Percentiles rank a stretch among this genome's conserved stretches.
phyloP scores from a whole-genome alignment of 2,113 vertebrate species.

The Dolichotis patagonum region DNA sequence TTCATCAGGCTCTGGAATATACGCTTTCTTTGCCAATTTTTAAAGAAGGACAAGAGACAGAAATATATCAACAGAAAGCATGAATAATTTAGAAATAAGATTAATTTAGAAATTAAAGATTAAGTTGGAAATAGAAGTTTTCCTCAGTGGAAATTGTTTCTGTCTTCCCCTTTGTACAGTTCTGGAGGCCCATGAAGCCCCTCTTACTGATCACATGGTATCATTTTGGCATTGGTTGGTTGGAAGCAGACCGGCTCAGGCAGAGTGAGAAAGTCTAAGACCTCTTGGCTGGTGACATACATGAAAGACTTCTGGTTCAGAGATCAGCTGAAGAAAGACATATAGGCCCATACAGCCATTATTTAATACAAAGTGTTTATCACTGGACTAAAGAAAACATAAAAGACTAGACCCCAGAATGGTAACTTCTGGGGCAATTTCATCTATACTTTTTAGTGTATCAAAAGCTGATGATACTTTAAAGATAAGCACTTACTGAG shows the following conservation, averaged over 20 bases:
- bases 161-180: not conserved
- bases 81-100: not conserved
- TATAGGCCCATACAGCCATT: not conserved
- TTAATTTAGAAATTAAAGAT: not conserved
- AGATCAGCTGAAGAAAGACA: not conserved
- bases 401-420: not conserved
- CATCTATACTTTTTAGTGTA: not conserved
- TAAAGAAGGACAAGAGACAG: not conserved
- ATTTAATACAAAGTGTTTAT: not conserved
- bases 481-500: not conserved
- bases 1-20: not conserved
- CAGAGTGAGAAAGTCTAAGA: rapidly evolving
- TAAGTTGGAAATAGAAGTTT: not conserved
- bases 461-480: not conserved
- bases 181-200: not conserved
- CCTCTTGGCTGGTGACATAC: not conserved
- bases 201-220: not conserved
- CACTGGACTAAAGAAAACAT: not conserved
- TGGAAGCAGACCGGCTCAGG: not conserved
- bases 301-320: not conserved
- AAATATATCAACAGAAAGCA: not conserved
- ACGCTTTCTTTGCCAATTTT: not conserved
- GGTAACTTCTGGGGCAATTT: not conserved
- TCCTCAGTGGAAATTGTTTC: not conserved
- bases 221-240: not conserved